phyloP scores from a whole-genome alignment of 1,140 invertebrate species.

The Drosophila rufa region DNA sequence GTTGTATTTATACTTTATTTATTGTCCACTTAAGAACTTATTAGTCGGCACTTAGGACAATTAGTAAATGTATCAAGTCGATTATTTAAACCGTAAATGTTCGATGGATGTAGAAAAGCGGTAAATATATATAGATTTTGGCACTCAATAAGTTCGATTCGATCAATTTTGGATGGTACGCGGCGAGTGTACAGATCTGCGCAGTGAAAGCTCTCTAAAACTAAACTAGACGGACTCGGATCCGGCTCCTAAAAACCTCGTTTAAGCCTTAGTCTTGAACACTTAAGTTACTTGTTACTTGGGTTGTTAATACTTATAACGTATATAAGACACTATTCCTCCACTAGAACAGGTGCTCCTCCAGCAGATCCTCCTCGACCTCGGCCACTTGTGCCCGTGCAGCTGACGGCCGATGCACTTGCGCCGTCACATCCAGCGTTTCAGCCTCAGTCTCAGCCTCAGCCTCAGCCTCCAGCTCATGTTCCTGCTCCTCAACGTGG shows the following conservation, averaged over 20 bases:
- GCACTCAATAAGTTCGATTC: conserved; percentile 48
- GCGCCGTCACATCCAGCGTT: conserved; percentile 30
- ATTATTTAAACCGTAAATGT: conserved; percentile 22
- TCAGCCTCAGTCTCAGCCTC: conserved; percentile 14
- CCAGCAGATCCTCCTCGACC: conserved; percentile 30
- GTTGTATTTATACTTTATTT: conserved; percentile 44
- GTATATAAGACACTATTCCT: conserved; percentile 58
- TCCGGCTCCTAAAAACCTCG: conserved; percentile 27
- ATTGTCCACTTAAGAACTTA: conserved; percentile 67
- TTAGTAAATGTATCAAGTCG: conserved; percentile 33
- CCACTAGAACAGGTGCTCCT: conserved; percentile 63
- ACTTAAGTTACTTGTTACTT: conserved; percentile 50
- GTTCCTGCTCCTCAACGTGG: conserved; percentile 42
- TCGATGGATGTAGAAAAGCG: conserved; percentile 33
- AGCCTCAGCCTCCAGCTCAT: conserved; percentile 14
- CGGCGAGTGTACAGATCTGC: conserved; percentile 47
- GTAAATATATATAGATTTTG: conserved; percentile 21
- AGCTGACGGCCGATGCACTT: conserved; percentile 36
- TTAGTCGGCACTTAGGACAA: conserved; percentile 41
- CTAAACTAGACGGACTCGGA: conserved; percentile 48
- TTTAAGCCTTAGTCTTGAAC: conserved; percentile 45
- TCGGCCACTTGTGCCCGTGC: background rate
- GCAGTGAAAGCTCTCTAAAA: conserved; percentile 37
- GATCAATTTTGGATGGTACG: conserved; percentile 51
- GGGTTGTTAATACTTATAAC: conserved; percentile 45